These are phyloP conservation scores for Crotophaga sulcirostris DNA, from an alignment of 2,113 vertebrate genomes.

Conservation along the genomic window DNA sequence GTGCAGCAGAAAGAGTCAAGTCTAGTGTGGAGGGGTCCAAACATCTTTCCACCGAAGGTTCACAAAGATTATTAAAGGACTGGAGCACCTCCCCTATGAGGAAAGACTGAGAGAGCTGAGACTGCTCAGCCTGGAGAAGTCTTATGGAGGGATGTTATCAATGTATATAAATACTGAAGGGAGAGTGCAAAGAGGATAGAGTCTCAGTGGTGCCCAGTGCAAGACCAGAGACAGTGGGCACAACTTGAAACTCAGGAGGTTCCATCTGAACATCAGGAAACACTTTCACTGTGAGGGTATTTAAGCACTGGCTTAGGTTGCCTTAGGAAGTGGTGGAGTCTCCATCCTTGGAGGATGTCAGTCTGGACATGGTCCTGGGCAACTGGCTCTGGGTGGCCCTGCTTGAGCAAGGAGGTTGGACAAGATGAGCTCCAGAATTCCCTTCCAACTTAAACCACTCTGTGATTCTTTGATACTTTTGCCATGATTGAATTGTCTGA, in stretches of 20 bases:
- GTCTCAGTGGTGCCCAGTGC: background rate
- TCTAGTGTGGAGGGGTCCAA: background rate
- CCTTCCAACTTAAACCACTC: background rate
- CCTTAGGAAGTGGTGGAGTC: background rate
- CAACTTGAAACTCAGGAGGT: background rate
- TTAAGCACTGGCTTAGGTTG: background rate
- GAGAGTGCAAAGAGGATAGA: background rate
- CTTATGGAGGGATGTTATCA: background rate
- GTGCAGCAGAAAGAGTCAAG: background rate
- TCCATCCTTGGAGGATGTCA: background rate
- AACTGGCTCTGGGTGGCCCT: background rate
- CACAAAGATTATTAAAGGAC: background rate
- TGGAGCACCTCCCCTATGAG: background rate
- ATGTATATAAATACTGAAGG: background rate
- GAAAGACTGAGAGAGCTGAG: background rate
- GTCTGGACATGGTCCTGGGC: background rate
- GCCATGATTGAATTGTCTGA: background rate
- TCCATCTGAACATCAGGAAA: background rate
- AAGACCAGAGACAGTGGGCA: background rate
- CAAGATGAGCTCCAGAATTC: background rate
- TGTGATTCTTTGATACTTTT: background rate
- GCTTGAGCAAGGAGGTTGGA: background rate
- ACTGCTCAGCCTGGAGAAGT: background rate
- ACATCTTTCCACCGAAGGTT: background rate
- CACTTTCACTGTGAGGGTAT: background rate